These are phyloP conservation scores for Lysandra bellargus DNA, from an alignment of 2,888 invertebrate species.

Conservation along the genomic window DNA sequence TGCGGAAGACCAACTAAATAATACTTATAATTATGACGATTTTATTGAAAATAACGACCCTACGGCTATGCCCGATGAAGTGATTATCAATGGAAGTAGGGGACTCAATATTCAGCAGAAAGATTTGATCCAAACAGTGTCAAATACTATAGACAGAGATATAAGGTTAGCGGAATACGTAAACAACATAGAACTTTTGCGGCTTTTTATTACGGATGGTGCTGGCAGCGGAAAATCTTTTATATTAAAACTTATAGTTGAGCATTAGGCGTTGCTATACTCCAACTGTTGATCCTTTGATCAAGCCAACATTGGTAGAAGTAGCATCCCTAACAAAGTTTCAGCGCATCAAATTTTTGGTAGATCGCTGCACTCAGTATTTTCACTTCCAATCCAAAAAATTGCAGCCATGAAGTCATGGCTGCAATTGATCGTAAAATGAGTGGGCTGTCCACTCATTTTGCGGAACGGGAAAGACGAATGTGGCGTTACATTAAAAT, in stretches of 20 bases:
- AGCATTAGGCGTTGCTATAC: slow-evolving; percentile 43
- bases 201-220: slow-evolving; percentile 44
- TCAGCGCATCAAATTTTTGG: slow-evolving; percentile 41
- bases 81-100: slow-evolving; percentile 36
- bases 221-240: slow-evolving; percentile 45
- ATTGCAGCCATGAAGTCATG: background rate
- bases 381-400: slow-evolving; percentile 41
- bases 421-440: slow-evolving; percentile 35
- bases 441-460: slow-evolving; percentile 35
- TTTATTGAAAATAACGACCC: slow-evolving; percentile 36
- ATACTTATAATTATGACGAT: slow-evolving; percentile 36
- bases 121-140: too few relatives aligned
- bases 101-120: too few relatives aligned
- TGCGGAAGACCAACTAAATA: background rate
- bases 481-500: slow-evolving; percentile 43
- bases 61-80: slow-evolving; percentile 39
- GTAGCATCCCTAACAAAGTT: slow-evolving; percentile 6
- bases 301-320: slow-evolving; percentile 31
- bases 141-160: background rate
- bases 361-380: slow-evolving; percentile 41
- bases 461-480: slow-evolving; percentile 41
- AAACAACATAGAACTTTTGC: background rate
- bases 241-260: slow-evolving; percentile 44
- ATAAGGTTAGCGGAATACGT: background rate
- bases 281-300: slow-evolving; percentile 39